phyloP scores from a whole-genome alignment of 1,140 invertebrate genomes.

The Hyposmocoma kahamanoa region DNA sequence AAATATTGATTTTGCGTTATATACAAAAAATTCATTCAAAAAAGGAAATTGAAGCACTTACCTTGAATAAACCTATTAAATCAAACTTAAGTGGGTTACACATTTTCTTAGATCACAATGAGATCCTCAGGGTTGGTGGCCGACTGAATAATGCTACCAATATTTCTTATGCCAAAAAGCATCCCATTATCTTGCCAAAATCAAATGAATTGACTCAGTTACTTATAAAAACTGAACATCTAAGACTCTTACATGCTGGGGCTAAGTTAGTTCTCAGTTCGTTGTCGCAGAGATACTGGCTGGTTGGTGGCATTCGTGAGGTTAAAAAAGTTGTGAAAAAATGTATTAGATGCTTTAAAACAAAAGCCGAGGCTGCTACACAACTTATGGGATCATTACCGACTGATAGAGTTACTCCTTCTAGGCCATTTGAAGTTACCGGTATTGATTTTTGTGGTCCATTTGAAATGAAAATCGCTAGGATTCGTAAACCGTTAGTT shows the following conservation, averaged over 20 bases:
- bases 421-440: slow-evolving; percentile 28
- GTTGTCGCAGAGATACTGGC: slow-evolving; percentile 17
- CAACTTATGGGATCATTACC: slow-evolving; percentile 29
- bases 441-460: slow-evolving; percentile 46
- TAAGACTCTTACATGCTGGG: slow-evolving; percentile 19
- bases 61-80: background rate
- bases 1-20: background rate
- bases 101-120: slow-evolving; percentile 23
- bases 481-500: background rate
- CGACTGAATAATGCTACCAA: slow-evolving; percentile 19
- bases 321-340: slow-evolving; percentile 14
- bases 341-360: slow-evolving; percentile 17
- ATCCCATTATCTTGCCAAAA: slow-evolving; percentile 27
- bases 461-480: slow-evolving; percentile 8
- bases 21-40: background rate
- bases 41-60: background rate
- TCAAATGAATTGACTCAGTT: slow-evolving; percentile 21
- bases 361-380: background rate
- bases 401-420: slow-evolving; percentile 12
- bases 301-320: slow-evolving; percentile 12
- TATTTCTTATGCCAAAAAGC: slow-evolving; percentile 20
- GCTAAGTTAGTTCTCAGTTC: slow-evolving; percentile 11
- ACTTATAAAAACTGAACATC: slow-evolving; percentile 26
- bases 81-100: background rate
- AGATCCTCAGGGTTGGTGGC: slow-evolving; percentile 36